Evolutionary conservation across 53 echinoderm and acorn worm genomes (phyloP).

Genomic region (Henricia sp.): DNA sequence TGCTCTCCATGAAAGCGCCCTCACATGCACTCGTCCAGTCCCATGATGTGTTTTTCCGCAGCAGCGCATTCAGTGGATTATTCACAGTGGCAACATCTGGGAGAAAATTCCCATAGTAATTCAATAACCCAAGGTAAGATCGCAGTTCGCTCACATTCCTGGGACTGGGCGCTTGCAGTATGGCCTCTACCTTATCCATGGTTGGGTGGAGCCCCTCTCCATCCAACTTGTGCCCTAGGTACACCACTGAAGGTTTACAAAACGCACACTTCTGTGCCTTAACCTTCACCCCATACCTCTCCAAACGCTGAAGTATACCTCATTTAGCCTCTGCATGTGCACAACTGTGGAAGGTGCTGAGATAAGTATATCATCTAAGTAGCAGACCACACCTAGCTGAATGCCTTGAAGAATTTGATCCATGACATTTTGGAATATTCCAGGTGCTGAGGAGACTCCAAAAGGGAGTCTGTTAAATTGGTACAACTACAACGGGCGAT

Average conservation of each 20-base stretch:
- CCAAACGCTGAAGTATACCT: conserved; percentile 28
- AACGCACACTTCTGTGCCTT: conserved; percentile 72
- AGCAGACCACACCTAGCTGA: conserved; percentile 38
- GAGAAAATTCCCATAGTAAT: conserved; percentile 71
- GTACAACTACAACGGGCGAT: conserved; percentile 58
- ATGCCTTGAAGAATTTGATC: conserved; percentile 53
- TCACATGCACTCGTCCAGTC: conserved; percentile 66
- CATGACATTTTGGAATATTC: conserved; percentile 61
- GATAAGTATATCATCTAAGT: conserved; percentile 62
- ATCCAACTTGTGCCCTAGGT: conserved; percentile 65
- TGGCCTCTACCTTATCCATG: conserved; percentile 65
- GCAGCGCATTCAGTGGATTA: conserved; percentile 64
- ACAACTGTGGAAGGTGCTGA: conserved; percentile 5
- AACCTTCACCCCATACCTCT: conserved; percentile 47
- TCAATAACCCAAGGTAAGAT: conserved; percentile 63
- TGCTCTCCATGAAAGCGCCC: conserved; percentile 50
- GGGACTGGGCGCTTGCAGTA: conserved; percentile 63
- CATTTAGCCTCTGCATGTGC: conserved; percentile 26
- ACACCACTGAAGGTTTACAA: conserved; percentile 44
- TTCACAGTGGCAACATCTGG: conserved; percentile 53
- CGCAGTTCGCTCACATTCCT: conserved; percentile 65
- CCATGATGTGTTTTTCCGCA: conserved; percentile 47
- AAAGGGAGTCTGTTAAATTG: conserved; percentile 65
- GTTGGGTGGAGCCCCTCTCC: conserved; percentile 47
- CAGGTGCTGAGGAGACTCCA: conserved; percentile 54